Evolutionary conservation across 2,797 vertebrate species (phyloP).

Genomic region (Allobates femoralis): DNA sequence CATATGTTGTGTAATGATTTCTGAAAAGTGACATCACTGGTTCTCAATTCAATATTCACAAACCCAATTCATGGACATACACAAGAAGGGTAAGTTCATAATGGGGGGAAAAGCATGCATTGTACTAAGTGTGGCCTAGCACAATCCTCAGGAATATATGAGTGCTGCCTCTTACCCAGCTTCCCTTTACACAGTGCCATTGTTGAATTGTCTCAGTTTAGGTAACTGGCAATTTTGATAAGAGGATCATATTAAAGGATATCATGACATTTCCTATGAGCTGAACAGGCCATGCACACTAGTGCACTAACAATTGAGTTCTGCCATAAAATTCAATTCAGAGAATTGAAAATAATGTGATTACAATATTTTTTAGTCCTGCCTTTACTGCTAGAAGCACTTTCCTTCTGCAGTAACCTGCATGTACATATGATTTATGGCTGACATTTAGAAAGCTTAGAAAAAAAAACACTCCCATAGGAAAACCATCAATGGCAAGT

Average conservation of each 20-base stretch:
- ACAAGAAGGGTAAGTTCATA: no score
- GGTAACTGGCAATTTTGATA: not conserved
- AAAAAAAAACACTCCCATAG: not conserved
- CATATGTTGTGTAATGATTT: no score
- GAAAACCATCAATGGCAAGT: conserved; percentile 16
- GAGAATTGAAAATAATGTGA: conserved; percentile 17
- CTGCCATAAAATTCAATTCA: conserved; percentile 21
- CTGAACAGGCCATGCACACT: not conserved
- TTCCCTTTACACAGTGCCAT: not conserved
- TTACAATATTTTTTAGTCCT: not conserved
- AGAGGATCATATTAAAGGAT: not conserved
- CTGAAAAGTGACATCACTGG: no score
- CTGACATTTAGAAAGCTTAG: not conserved
- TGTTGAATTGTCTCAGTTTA: not conserved
- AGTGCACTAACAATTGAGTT: conserved; percentile 4
- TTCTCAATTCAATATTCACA: no score
- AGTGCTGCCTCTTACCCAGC: not conserved
- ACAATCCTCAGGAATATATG: no score
- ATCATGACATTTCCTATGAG: conserved; percentile 3
- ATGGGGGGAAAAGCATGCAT: no score
- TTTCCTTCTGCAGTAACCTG: conserved; percentile 25
- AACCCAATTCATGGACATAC: no score
- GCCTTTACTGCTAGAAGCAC: not conserved
- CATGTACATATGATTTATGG: conserved; percentile 34
- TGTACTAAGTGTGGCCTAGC: no score